Percentiles rank a stretch among this genome's conserved stretches.
Evolutionary conservation across 2,888 invertebrate species (phyloP).

Genomic region (Orchesellides sinensis): DNA sequence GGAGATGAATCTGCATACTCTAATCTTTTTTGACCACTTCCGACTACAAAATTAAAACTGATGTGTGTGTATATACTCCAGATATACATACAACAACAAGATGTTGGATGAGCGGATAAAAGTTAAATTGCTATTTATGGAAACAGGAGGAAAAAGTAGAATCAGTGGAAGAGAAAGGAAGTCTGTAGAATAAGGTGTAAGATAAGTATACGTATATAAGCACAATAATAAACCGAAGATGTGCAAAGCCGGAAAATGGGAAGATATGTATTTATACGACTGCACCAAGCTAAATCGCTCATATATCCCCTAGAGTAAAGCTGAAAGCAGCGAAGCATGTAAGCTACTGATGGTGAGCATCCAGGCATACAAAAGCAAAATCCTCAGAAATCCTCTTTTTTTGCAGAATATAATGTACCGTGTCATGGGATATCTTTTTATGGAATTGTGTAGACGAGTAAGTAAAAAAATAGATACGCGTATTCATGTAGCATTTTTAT

Average conservation of each 20-base stretch:
- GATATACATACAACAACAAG: not conserved
- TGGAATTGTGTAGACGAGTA: not conserved
- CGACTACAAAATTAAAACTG: constrained; percentile 15
- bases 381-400: constrained; percentile 16
- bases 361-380: constrained; percentile 31
- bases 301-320: constrained; percentile 9
- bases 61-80: too few species aligned
- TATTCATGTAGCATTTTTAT: not conserved
- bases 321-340: constrained; percentile 26
- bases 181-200: not conserved
- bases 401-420: constrained; percentile 2
- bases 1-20: constrained; percentile 6
- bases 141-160: too few species aligned
- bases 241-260: not conserved
- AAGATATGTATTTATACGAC: not conserved
- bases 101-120: too few species aligned
- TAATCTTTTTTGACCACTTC: constrained; percentile 14
- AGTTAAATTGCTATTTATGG: too few species aligned
- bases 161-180: too few species aligned
- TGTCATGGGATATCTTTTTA: constrained; percentile 11
- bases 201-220: not conserved
- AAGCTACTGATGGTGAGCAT: constrained; percentile 27
- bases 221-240: not conserved
- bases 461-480: not conserved
- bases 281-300: not conserved